These are phyloP conservation scores for Samia ricini DNA, from an alignment of 1,140 invertebrate species.

Conservation along the genomic window DNA sequence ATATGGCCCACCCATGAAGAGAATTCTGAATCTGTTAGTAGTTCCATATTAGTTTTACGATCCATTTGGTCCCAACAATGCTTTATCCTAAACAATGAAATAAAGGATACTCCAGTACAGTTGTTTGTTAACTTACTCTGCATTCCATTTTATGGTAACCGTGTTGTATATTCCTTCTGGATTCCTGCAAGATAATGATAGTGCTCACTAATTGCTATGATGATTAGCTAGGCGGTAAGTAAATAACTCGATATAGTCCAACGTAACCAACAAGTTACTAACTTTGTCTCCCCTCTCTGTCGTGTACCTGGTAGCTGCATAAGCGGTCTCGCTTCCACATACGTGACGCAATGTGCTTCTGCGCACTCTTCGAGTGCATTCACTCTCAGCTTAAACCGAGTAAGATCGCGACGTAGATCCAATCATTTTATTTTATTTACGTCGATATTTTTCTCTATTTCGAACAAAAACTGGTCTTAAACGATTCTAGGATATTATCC, in stretches of 20 bases:
- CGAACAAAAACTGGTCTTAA: constrained; percentile 1
- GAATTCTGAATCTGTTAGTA: not conserved
- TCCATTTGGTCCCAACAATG: constrained; percentile 23
- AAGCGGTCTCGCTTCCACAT: constrained; percentile 35
- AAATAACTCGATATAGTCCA: constrained; percentile 19
- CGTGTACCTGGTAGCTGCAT: not conserved
- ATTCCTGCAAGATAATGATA: constrained; percentile 16
- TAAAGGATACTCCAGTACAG: not conserved
- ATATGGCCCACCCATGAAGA: not conserved
- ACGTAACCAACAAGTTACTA: constrained; percentile 39
- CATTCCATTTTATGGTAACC: not conserved
- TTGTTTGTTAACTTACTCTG: constrained; percentile 13
- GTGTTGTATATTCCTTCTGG: not conserved
- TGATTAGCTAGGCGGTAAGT: constrained; percentile 34
- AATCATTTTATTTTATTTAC: constrained; percentile 9
- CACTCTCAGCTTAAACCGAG: constrained; percentile 44
- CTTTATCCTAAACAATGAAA: constrained; percentile 12
- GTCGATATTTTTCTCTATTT: not conserved
- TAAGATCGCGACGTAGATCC: constrained; percentile 28
- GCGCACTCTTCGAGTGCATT: constrained; percentile 55
- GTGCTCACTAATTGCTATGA: constrained; percentile 39
- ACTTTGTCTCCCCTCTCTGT: constrained; percentile 33
- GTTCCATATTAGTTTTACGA: constrained; percentile 24
- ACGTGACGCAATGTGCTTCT: constrained; percentile 47
- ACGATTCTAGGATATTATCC: not conserved